Evolutionary conservation across 2,113 vertebrate species (phyloP).

Genomic region (Hymenochirus boettgeri): DNA sequence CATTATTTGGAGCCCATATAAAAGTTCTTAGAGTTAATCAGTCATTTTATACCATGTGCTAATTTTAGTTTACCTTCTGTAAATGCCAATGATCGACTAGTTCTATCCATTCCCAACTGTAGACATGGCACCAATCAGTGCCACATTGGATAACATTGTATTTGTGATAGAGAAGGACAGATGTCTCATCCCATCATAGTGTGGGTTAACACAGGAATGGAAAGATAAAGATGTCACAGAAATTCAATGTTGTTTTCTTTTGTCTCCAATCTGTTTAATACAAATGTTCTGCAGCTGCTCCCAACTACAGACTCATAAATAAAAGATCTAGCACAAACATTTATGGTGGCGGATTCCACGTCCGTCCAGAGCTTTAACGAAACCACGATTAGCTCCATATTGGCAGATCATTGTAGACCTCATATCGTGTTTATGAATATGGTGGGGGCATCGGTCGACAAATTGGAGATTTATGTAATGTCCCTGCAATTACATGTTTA

Average conservation of each 20-base stretch:
- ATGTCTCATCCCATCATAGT: background rate
- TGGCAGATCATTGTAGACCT: no score
- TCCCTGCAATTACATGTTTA: conserved; percentile 8
- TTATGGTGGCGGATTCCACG: background rate
- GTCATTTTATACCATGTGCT: no score
- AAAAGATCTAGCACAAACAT: background rate
- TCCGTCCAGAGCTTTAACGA: background rate
- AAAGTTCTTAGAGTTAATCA: no score
- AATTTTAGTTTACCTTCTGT: no score
- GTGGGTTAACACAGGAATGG: background rate
- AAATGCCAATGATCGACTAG: no score
- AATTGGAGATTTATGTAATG: background rate
- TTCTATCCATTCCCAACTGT: no score
- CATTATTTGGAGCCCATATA: no score
- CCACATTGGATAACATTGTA: no score
- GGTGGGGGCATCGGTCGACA: background rate
- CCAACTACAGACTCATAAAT: conserved; percentile 1
- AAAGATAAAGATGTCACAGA: background rate
- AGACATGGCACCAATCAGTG: no score
- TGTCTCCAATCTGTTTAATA: background rate
- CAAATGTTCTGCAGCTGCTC: background rate
- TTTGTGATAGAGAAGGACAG: background rate
- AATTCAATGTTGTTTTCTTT: background rate
- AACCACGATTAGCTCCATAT: background rate
- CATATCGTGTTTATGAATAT: background rate